Evolutionary conservation across 2,113 vertebrate genomes (phyloP).

Genomic region (Erinaceus europaeus): DNA sequence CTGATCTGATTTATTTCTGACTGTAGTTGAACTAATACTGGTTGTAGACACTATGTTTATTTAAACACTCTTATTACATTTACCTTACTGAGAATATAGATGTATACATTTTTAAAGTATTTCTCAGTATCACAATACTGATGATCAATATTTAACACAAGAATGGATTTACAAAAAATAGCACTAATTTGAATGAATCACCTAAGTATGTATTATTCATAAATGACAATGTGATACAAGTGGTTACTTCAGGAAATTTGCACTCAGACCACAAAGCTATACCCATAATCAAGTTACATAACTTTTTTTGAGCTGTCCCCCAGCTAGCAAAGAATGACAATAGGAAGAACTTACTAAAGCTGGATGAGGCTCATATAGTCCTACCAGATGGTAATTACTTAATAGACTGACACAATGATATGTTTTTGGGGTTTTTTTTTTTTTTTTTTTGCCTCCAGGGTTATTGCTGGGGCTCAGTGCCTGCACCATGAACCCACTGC

Average conservation of each 20-base stretch:
- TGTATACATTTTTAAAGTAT: background rate
- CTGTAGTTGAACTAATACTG: constrained; percentile 43
- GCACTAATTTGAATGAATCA: background rate
- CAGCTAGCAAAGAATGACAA: too few relatives aligned
- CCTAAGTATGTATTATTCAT: background rate
- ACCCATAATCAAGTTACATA: too few relatives aligned
- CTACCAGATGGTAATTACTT: background rate
- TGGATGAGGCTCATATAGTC: too few relatives aligned
- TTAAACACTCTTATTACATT: constrained; percentile 36
- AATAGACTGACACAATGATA: background rate
- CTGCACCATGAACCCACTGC: too few relatives aligned
- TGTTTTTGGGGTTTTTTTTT: too few relatives aligned
- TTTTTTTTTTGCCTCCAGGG: too few relatives aligned
- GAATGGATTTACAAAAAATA: background rate
- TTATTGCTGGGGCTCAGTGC: too few relatives aligned
- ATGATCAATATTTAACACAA: background rate
- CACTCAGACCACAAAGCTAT: too few relatives aligned
- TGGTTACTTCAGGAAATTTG: background rate
- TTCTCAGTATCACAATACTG: background rate
- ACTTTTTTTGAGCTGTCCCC: too few relatives aligned
- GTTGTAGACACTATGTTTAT: constrained; percentile 47
- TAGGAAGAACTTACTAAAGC: too few relatives aligned
- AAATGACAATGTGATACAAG: background rate
- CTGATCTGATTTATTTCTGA: constrained; percentile 61
- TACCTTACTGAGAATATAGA: background rate